phyloP scores from a whole-genome alignment of 2,797 vertebrate genomes.

The Neomorphus geoffroyi region DNA sequence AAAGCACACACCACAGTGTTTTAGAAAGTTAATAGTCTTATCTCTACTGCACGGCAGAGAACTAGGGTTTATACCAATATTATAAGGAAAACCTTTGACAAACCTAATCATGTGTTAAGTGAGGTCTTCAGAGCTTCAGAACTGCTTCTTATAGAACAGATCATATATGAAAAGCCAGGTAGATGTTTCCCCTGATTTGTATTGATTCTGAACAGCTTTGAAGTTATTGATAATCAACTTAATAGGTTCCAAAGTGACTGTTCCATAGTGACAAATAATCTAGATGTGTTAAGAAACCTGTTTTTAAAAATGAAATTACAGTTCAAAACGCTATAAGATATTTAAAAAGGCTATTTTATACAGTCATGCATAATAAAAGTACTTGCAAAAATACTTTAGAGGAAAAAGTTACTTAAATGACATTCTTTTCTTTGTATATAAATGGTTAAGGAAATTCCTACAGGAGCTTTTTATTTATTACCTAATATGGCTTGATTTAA shows the following conservation, averaged over 20 bases:
- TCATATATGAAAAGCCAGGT: neutral
- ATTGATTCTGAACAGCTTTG: neutral
- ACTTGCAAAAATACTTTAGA: neutral
- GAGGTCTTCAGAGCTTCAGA: neutral
- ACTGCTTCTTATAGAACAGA: neutral
- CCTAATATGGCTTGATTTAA: neutral
- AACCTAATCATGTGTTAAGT: neutral
- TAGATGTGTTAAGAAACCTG: neutral
- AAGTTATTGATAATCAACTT: neutral
- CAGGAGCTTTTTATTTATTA: neutral
- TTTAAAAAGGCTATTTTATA: neutral
- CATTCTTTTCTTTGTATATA: neutral
- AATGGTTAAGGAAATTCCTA: neutral
- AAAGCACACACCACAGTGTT: neutral
- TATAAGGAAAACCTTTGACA: neutral
- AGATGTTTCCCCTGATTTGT: neutral
- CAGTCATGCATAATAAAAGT: neutral
- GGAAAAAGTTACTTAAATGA: neutral
- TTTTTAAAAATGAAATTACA: neutral
- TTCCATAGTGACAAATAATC: neutral
- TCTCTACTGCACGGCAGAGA: neutral
- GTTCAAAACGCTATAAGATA: neutral
- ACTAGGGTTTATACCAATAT: neutral
- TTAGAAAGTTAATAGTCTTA: neutral
- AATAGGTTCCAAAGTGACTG: neutral